Evolutionary conservation across 2,113 vertebrate species (phyloP).

Genomic region (Prietella phreatophila): DNA sequence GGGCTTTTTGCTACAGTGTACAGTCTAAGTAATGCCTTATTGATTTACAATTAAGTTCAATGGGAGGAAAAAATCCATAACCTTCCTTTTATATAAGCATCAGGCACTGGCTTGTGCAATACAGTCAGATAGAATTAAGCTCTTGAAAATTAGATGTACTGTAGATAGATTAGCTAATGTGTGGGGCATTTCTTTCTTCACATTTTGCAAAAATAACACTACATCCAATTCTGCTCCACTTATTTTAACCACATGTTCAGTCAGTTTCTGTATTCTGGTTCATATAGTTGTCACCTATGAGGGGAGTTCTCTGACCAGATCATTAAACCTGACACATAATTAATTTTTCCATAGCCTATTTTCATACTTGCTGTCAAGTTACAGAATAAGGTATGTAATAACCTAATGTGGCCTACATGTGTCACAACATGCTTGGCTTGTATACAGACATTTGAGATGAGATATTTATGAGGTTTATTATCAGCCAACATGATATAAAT

Average conservation of each 20-base stretch:
- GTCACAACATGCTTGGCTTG: background rate
- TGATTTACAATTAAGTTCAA: conserved; percentile 78
- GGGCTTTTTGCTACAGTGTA: conserved; percentile 55
- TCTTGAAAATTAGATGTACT: conserved; percentile 58
- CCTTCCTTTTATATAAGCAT: conserved; percentile 77
- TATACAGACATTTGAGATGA: conserved; percentile 20
- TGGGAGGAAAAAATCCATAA: conserved; percentile 74
- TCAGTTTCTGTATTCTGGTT: background rate
- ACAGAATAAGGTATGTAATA: conserved; percentile 17
- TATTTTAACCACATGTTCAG: background rate
- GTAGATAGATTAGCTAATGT: conserved; percentile 21
- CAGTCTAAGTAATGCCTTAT: conserved; percentile 62
- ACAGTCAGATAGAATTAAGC: conserved; percentile 64
- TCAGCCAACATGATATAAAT: background rate
- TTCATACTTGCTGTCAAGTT: conserved; percentile 19
- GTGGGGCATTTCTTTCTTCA: background rate
- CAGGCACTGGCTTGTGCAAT: conserved; percentile 68
- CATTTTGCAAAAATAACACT: conserved; percentile 31
- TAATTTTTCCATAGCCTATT: conserved; percentile 17
- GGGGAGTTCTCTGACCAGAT: background rate
- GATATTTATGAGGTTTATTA: background rate
- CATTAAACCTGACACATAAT: conserved; percentile 16
- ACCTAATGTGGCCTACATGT: conserved; percentile 27
- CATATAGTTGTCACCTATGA: background rate
- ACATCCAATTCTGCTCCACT: background rate